Percentiles rank a stretch among this genome's conserved stretches.
Conservation (phyloP, 2,113 vertebrate species). For the Eonycteris spelaea region DNA sequence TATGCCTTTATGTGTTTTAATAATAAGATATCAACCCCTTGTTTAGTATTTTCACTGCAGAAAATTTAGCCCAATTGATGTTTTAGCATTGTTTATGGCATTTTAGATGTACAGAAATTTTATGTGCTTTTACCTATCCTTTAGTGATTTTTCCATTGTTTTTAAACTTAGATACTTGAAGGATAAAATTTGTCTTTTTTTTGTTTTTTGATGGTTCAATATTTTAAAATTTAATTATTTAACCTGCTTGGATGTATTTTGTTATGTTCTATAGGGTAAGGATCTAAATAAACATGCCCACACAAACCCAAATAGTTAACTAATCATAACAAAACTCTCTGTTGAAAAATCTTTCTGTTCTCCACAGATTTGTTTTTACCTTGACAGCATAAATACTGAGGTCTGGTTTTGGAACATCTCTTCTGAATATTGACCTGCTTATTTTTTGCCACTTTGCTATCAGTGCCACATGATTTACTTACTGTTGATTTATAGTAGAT, state of each 20-base stretch:
- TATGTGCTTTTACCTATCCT: neutral
- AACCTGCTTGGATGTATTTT: neutral
- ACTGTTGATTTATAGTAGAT: neutral
- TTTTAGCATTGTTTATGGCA: neutral
- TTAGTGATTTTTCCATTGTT: neutral
- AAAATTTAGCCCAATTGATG: neutral
- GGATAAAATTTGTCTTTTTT: neutral
- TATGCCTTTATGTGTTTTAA: neutral
- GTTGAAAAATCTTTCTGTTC: neutral
- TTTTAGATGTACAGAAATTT: neutral
- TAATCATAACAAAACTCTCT: neutral
- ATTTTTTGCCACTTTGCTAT: neutral
- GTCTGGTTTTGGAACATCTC: neutral
- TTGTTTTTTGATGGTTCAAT: neutral
- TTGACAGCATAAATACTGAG: neutral
- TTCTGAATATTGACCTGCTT: neutral
- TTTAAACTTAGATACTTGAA: neutral
- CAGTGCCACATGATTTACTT: neutral
- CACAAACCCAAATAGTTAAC: neutral
- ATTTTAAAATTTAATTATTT: constrained; percentile 16
- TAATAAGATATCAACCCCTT: neutral
- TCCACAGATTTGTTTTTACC: neutral
- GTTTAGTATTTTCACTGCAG: constrained; percentile 15
- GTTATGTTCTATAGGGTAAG: neutral
- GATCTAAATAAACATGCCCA: neutral